These are phyloP conservation scores for Xiphophorus couchianus DNA, from an alignment of 2,113 vertebrate genomes.

Conservation along the genomic window DNA sequence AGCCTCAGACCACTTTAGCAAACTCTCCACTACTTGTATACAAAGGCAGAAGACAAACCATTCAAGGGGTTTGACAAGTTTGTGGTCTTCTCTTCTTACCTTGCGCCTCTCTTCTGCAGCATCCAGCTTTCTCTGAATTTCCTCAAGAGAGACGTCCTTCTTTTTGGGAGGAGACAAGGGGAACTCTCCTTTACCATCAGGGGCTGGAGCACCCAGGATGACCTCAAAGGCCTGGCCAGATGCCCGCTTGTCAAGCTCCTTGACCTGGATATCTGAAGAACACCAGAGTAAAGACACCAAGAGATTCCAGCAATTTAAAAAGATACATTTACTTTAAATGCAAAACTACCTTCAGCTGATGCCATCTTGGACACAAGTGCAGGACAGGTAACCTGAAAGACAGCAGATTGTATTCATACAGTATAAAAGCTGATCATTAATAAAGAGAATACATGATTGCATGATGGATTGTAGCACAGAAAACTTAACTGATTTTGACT, in stretches of 20 bases:
- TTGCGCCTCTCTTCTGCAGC: slow-evolving; percentile 96
- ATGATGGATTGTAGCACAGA: too few relatives aligned
- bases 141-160: slow-evolving; percentile 94
- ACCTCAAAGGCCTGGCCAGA: slow-evolving; percentile 98
- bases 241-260: slow-evolving; percentile 95
- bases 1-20: neutral
- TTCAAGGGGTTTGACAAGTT: too few relatives aligned
- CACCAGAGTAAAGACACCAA: neutral
- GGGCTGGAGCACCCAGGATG: slow-evolving; percentile 85
- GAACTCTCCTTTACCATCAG: slow-evolving; percentile 89
- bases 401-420: neutral
- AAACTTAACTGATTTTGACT: too few relatives aligned
- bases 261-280: slow-evolving; percentile 89
- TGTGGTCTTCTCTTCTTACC: slow-evolving; percentile 70
- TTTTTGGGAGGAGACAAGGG: slow-evolving; percentile 92
- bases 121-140: slow-evolving; percentile 96
- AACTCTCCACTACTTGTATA: neutral
- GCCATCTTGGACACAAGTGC: slow-evolving; percentile 69
- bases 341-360: slow-evolving; percentile 60
- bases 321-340: neutral
- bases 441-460: too few relatives aligned
- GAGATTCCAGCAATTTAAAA: too few relatives aligned
- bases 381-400: slow-evolving; percentile 39
- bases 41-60: too few relatives aligned
- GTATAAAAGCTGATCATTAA: too few relatives aligned